phyloP scores from a whole-genome alignment of 64 coral and sea anemone species.

The Porites australiensis region DNA sequence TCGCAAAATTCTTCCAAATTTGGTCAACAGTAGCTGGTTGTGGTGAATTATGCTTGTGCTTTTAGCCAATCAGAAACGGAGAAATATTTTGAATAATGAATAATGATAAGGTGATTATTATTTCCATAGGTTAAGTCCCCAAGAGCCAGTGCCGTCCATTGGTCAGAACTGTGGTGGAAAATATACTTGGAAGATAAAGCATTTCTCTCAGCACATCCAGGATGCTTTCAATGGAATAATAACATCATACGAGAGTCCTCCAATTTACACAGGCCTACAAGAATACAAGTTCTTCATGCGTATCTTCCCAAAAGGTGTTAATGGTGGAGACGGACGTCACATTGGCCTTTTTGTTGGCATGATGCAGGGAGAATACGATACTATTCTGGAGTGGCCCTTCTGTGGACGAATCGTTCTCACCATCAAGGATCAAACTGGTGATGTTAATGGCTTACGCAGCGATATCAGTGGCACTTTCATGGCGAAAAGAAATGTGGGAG shows the following conservation, averaged over 20 bases:
- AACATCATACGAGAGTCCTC: conserved; percentile 61
- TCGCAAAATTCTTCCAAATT: no score
- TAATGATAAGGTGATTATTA: background rate
- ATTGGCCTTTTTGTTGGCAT: conserved; percentile 80
- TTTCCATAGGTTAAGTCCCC: background rate
- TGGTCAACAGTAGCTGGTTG: no score
- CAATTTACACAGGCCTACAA: conserved; percentile 72
- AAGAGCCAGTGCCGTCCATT: background rate
- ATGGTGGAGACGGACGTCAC: conserved; percentile 57
- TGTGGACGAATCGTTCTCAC: conserved; percentile 77
- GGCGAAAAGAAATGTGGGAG: conserved; percentile 69
- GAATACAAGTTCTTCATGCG: conserved; percentile 81
- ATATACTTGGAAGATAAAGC: conserved; percentile 70
- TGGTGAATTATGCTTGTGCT: no score
- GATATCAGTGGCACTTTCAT: conserved; percentile 84
- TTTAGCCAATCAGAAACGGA: no score
- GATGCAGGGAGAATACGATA: conserved; percentile 84
- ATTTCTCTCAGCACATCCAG: conserved; percentile 46
- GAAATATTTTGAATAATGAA: no score
- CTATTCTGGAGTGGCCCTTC: conserved; percentile 77
- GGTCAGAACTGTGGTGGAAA: conserved; percentile 62
- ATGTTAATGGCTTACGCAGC: conserved; percentile 31
- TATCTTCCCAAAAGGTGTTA: conserved; percentile 71
- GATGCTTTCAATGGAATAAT: conserved; percentile 60
- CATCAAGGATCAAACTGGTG: conserved; percentile 78